Evolutionary conservation across 1,140 invertebrate species (phyloP).

Genomic region (Caenorhabditis latens): DNA sequence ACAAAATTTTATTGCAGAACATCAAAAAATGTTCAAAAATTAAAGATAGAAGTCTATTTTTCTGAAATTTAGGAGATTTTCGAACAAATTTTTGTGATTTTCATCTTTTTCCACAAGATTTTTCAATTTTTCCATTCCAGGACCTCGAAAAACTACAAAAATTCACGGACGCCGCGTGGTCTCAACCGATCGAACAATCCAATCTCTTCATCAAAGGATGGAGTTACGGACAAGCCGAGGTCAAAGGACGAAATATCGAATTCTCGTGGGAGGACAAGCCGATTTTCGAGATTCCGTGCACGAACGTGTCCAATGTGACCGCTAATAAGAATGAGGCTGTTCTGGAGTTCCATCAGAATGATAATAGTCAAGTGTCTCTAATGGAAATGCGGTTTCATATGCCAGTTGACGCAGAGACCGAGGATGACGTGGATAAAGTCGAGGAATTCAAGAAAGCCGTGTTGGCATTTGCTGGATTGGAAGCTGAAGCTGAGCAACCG

Average conservation of each 20-base stretch:
- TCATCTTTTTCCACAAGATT: neutral
- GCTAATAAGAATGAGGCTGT: constrained; percentile 95
- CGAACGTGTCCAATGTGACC: constrained; percentile 94
- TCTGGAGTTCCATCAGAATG: constrained; percentile 82
- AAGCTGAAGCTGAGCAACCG: constrained; percentile 95
- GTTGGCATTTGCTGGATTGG: constrained; percentile 95
- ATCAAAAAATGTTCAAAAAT: no score
- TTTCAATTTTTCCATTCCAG: constrained; percentile 62
- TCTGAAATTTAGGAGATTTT: no score
- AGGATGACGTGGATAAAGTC: constrained; percentile 84
- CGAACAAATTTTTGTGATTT: no score
- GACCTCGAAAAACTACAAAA: constrained; percentile 81
- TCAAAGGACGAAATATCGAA: constrained; percentile 89
- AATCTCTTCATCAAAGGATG: constrained; percentile 95
- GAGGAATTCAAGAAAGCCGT: constrained; percentile 93
- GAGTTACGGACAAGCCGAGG: constrained; percentile 98
- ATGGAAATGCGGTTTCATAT: constrained; percentile 99
- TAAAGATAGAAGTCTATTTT: no score
- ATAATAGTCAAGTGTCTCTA: constrained; percentile 94
- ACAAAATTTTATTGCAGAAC: no score
- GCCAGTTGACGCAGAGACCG: constrained; percentile 84
- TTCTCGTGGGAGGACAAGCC: constrained; percentile 88
- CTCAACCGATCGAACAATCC: constrained; percentile 81
- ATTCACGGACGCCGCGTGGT: constrained; percentile 86
- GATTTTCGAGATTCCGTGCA: constrained; percentile 95